Evolutionary conservation across 2,797 vertebrate genomes (phyloP), one percentile per base, ranked within the genome.

Genomic region (Melanotaenia boesemani): DNA sequence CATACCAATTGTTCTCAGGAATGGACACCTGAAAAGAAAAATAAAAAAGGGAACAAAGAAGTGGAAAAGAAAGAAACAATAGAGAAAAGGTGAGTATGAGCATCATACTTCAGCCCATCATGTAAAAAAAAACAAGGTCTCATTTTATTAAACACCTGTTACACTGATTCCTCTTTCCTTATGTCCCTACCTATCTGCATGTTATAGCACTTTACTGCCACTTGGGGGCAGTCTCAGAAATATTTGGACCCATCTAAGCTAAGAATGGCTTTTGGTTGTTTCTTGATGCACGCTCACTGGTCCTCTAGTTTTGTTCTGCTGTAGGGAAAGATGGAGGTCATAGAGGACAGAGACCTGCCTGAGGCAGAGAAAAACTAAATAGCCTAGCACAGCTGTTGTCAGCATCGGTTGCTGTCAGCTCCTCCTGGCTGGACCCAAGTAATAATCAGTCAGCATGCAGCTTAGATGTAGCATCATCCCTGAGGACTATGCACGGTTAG

Each of bases 21-120:
- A 74, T 96, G 95, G 94, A 90, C 52, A n/a, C 94, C 95, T 6
- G 90, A 90, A 57, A 96, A 95, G 79, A 96, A 95, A 86, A 81
- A 66, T 75, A 95, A 94, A 80, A 96, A 95, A 89, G 92, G 84
- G 72, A 95, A 95, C 87, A 95, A 94, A 67, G 89, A 86, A 24
- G 77, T 77, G 24, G 92, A 93, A 68, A 86, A 91, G 80, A 94
- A 88, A 84, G 90, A n/a, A 70, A 81, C 84, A 28, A 87, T 92
- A 85, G 94, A 95, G 79, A 92, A 77, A 74, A 93, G 88, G 95
- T 94, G 62, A 88, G 89, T 34, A 48, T 20, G 18, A 48, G 18
- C 18, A 48, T 48, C 44, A 48, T 16, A 16, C 41, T 50, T 8
- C n/a, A 50, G 9, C 10, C 15, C 15, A 6, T 46, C 16, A 46